phyloP scores from a whole-genome alignment of 1,140 invertebrate species.

The Melanaphis sacchari region DNA sequence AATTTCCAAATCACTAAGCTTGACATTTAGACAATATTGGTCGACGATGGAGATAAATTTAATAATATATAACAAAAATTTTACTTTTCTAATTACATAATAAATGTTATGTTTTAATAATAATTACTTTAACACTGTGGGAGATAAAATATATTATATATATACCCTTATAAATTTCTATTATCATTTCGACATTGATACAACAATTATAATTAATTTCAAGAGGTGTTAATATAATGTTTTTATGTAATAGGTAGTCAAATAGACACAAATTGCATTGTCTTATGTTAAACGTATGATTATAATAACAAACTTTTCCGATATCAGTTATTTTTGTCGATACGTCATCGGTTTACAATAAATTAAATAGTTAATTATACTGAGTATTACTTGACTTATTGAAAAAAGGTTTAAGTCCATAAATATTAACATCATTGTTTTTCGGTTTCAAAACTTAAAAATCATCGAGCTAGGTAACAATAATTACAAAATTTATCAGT shows the following conservation, averaged over 20 bases:
- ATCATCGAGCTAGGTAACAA: not conserved
- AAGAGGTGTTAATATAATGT: not conserved
- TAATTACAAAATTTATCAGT: not conserved
- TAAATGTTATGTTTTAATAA: not conserved
- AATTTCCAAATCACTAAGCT: not conserved
- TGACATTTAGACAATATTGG: not conserved
- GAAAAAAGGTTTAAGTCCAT: not conserved
- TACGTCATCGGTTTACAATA: not conserved
- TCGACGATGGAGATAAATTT: not conserved
- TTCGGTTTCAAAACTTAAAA: no score
- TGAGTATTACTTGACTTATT: not conserved
- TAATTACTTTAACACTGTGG: not conserved
- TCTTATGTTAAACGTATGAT: not conserved
- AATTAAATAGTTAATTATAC: not conserved
- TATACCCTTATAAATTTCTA: constrained; percentile 12
- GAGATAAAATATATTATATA: not conserved
- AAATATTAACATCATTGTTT: no score
- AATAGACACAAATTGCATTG: not conserved
- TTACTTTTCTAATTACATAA: not conserved
- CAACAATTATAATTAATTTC: not conserved
- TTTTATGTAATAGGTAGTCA: not conserved
- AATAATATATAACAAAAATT: not conserved
- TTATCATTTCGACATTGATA: not conserved
- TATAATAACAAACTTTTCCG: not conserved
- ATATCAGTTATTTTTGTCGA: not conserved